A percentile compares a stretch with the other conserved stretches of the same genome.
These are phyloP conservation scores for Metopia argyrocephala DNA, from an alignment of 2,888 invertebrate genomes.

Conservation along the genomic window DNA sequence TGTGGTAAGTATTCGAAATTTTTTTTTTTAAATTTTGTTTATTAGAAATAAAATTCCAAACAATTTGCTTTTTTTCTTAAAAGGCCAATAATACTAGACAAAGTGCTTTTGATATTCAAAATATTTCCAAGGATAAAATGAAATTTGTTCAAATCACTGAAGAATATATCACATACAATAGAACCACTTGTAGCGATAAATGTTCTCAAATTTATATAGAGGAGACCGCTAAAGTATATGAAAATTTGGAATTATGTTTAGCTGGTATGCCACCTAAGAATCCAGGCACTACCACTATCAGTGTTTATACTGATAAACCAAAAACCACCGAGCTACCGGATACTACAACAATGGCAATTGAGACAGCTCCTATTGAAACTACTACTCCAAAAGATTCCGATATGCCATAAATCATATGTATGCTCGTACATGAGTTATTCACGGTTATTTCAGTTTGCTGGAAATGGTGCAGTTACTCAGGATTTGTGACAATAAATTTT, in stretches of 20 bases:
- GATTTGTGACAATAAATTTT: too few species aligned
- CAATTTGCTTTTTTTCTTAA: background rate
- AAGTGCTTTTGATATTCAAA: slow-evolving; percentile 13
- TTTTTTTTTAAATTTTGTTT: background rate
- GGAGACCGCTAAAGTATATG: background rate
- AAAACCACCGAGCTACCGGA: background rate
- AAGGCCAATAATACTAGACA: background rate
- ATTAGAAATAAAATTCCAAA: background rate
- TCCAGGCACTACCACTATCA: background rate
- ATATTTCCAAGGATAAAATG: slow-evolving; percentile 8
- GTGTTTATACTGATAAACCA: background rate
- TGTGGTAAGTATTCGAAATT: background rate
- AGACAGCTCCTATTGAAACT: background rate
- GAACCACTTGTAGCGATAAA: background rate
- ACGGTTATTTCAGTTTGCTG: background rate
- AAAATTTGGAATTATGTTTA: background rate
- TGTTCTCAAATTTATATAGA: background rate
- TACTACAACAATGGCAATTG: background rate
- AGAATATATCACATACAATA: background rate
- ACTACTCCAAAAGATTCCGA: background rate
- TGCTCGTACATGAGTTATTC: too few species aligned
- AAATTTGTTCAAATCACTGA: background rate
- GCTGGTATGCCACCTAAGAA: background rate
- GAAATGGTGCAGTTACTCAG: background rate
- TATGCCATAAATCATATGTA: background rate